Conservation (phyloP, 1,140 invertebrate species). For the Daktulosphaira vitifoliae region DNA sequence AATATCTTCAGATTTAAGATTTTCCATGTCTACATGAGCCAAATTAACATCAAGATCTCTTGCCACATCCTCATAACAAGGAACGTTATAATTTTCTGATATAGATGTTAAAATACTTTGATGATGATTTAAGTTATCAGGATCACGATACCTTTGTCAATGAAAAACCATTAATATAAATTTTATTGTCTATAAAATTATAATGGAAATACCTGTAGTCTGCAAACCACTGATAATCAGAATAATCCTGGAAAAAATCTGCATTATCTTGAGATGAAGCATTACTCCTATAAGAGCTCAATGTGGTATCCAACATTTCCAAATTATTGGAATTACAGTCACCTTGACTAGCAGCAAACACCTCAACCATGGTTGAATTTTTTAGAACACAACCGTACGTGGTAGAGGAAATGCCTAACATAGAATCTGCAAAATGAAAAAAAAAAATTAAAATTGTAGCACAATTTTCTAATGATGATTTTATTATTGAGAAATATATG, state of each 20-base stretch:
- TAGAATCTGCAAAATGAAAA: slow-evolving; percentile 22
- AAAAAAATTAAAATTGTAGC: no score
- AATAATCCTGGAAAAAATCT: slow-evolving; percentile 79
- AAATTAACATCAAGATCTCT: slow-evolving; percentile 84
- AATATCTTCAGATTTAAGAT: slow-evolving; percentile 83
- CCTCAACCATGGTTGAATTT: slow-evolving; percentile 28
- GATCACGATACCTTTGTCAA: slow-evolving; percentile 44
- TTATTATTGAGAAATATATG: no score
- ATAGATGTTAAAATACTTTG: slow-evolving; percentile 70
- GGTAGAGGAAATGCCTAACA: slow-evolving; percentile 18
- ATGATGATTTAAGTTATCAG: slow-evolving; percentile 58
- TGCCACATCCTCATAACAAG: slow-evolving; percentile 67
- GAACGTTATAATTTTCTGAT: slow-evolving; percentile 60
- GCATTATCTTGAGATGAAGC: slow-evolving; percentile 33
- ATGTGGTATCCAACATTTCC: slow-evolving; percentile 6
- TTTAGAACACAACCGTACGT: slow-evolving; percentile 7
- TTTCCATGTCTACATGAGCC: slow-evolving; percentile 90
- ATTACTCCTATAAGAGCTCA: slow-evolving; percentile 31
- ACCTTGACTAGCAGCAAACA: slow-evolving; percentile 24
- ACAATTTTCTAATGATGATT: no score
- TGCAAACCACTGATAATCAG: slow-evolving; percentile 80
- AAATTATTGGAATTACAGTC: slow-evolving; percentile 35
- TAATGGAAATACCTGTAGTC: slow-evolving; percentile 61
- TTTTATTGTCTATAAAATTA: background rate
- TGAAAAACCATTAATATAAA: slow-evolving; percentile 1